Evolutionary conservation across 2,797 vertebrate species (phyloP), one percentile per base, ranked within the genome.

Genomic region (Selene dorsalis): DNA sequence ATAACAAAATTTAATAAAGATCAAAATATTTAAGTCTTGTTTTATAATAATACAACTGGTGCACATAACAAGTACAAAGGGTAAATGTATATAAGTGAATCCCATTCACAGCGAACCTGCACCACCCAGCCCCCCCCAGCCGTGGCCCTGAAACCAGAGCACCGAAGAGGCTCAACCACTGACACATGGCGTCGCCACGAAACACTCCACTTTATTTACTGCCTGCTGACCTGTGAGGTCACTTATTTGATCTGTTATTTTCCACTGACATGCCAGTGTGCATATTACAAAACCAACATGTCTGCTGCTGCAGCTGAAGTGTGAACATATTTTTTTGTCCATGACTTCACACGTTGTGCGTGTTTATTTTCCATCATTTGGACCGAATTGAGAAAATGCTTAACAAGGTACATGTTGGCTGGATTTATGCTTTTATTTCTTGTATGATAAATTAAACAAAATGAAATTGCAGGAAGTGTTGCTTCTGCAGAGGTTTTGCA

Each of bases 171-270:
- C 59, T 65, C 73, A 73, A 74, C 53, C 58, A 4, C 56, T 71
- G 63, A 47, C 73, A 12, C 43, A 45, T 35, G 52, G 14, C 50
- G 16, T 30, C 5, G 10, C 56, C 69, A 61, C 32, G 43, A 69
- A 69, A 63, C 66, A 30, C 63, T 69, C 66, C 24, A 64, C 73
- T 76, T 77, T 77, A 80, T 76, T 82, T 61, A 22, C 78, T 63
- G 53, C 73, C 73, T 32, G 66, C 76, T 84, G 84, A 83, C 80
- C 86, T 77, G 58, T 35, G 45, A 73, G 58, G 66, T 78, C 77
- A 52, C 63, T 75, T 45, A 52, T 84, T 55, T 84, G 77, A 78
- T 78, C 71, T 57, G 60, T 73, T 45, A 41, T 73, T 85, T 85
- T 84, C 75, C 52, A 45, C 76, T 4, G 81, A 79, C 64, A 22